Evolutionary conservation across 1,140 invertebrate genomes (phyloP).

Genomic region (Tetramorium parvispinum): DNA sequence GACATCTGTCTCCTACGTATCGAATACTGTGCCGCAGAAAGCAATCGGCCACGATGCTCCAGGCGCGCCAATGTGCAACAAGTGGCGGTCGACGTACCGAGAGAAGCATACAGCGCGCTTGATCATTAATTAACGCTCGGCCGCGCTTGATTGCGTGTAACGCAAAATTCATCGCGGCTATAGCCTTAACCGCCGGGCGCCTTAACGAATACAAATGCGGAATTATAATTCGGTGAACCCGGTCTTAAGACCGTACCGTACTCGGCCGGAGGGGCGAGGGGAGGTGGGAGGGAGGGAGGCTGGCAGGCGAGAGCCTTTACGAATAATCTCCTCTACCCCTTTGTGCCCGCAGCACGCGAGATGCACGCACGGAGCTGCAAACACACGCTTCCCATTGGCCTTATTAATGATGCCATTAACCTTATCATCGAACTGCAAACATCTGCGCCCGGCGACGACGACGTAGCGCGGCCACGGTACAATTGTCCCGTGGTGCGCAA

Average conservation of each 20-base stretch:
- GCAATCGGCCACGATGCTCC: conserved; percentile 35
- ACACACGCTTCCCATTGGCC: conserved; percentile 69
- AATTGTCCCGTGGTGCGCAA: conserved; percentile 36
- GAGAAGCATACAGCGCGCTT: conserved; percentile 50
- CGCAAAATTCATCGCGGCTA: conserved; percentile 74
- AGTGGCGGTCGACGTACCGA: conserved; percentile 47
- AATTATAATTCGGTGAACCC: conserved; percentile 79
- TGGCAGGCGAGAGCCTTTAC: conserved; percentile 52
- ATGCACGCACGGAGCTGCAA: conserved; percentile 61
- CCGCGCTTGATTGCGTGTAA: conserved; percentile 75
- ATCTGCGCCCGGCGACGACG: conserved; percentile 61
- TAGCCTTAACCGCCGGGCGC: conserved; percentile 55
- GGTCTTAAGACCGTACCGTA: conserved; percentile 68
- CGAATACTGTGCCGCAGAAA: background rate
- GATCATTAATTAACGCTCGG: conserved; percentile 75
- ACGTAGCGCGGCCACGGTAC: conserved; percentile 53
- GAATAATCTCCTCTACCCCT: conserved; percentile 69
- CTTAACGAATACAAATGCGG: conserved; percentile 83
- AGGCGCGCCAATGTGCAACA: conserved; percentile 49
- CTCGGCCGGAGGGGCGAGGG: conserved; percentile 40
- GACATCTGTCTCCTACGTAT: too few species aligned
- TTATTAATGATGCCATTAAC: conserved; percentile 79
- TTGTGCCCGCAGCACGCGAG: conserved; percentile 67
- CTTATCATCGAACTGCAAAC: conserved; percentile 74
- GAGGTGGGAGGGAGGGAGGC: background rate